phyloP scores from a whole-genome alignment of 2,888 invertebrate species.

The Ophion obscuratus region DNA sequence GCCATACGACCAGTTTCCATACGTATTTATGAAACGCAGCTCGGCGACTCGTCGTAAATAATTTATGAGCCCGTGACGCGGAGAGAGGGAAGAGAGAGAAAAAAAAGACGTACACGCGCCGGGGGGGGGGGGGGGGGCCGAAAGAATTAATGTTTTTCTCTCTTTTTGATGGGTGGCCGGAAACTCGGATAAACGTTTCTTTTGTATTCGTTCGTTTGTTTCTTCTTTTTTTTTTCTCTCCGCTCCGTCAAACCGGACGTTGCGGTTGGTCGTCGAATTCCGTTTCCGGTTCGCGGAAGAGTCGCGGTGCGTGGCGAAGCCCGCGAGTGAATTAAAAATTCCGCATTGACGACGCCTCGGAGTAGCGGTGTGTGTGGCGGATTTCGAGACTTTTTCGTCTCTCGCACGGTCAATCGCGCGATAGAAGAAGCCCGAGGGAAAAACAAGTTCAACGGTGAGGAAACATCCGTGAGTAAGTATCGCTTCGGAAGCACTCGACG shows the following conservation, averaged over 20 bases:
- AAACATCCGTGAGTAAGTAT: too few species aligned
- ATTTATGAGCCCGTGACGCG: slow-evolving; percentile 51
- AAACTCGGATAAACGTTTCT: slow-evolving; percentile 43
- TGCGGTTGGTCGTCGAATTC: slow-evolving; percentile 30
- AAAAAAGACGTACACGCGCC: slow-evolving; percentile 11
- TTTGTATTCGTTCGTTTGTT: too few species aligned
- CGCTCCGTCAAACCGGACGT: slow-evolving; percentile 37
- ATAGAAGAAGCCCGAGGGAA: too few species aligned
- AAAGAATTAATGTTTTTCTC: slow-evolving; percentile 15
- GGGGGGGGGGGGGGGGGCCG: slow-evolving; percentile 2
- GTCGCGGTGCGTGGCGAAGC: not conserved
- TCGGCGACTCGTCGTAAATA: slow-evolving; percentile 48
- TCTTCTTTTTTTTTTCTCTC: not conserved
- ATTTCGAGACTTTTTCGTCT: too few species aligned
- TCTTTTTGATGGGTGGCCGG: slow-evolving; percentile 49
- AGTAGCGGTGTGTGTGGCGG: not conserved
- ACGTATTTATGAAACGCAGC: slow-evolving; percentile 49
- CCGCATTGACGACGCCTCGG: not conserved
- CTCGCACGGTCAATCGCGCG: too few species aligned
- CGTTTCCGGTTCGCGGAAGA: slow-evolving; percentile 25
- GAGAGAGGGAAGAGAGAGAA: not conserved
- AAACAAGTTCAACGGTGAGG: too few species aligned
- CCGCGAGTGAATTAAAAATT: slow-evolving; percentile 1
- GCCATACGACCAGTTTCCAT: slow-evolving; percentile 24
- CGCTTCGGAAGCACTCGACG: too few species aligned